These are phyloP conservation scores for Aselliscus stoliczkanus DNA, from an alignment of 2,797 vertebrate genomes.

Conservation along the genomic window DNA sequence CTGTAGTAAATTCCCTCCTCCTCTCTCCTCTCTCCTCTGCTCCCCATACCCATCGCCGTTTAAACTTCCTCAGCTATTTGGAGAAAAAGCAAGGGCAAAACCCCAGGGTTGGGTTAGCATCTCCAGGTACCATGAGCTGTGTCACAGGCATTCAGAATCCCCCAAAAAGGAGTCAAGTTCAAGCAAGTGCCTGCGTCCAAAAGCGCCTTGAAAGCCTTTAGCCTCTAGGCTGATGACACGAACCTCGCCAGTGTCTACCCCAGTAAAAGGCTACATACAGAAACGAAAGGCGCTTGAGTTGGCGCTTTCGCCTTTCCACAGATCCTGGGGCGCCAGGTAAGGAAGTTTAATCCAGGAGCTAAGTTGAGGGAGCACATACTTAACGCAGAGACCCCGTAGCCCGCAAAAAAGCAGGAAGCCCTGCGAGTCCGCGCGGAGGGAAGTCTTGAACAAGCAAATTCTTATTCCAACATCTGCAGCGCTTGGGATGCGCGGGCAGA, in stretches of 20 bases:
- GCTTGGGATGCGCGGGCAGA: slow-evolving; percentile 22
- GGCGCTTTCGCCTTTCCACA: background rate
- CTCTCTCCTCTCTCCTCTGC: background rate
- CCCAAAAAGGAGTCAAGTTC: slow-evolving; percentile 31
- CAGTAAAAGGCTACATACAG: background rate
- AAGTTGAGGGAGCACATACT: background rate
- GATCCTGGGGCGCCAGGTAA: background rate
- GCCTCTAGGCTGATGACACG: background rate
- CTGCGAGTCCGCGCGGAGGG: background rate
- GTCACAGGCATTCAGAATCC: background rate
- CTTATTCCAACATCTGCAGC: slow-evolving; percentile 57
- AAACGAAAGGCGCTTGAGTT: background rate
- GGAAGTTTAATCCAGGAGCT: slow-evolving; percentile 37
- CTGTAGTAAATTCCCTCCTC: background rate
- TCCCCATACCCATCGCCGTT: background rate
- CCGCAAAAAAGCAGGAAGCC: background rate
- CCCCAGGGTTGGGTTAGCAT: background rate
- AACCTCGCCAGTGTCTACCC: background rate
- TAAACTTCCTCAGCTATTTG: slow-evolving; percentile 36
- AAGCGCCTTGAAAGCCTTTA: background rate
- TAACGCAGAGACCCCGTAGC: background rate
- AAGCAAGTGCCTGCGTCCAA: background rate
- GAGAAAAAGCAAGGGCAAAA: background rate
- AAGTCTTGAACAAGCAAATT: slow-evolving; percentile 14
- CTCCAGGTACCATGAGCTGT: background rate